Evolutionary conservation across 2,888 invertebrate genomes (phyloP).

Genomic region (Phyllotreta cruciferae): DNA sequence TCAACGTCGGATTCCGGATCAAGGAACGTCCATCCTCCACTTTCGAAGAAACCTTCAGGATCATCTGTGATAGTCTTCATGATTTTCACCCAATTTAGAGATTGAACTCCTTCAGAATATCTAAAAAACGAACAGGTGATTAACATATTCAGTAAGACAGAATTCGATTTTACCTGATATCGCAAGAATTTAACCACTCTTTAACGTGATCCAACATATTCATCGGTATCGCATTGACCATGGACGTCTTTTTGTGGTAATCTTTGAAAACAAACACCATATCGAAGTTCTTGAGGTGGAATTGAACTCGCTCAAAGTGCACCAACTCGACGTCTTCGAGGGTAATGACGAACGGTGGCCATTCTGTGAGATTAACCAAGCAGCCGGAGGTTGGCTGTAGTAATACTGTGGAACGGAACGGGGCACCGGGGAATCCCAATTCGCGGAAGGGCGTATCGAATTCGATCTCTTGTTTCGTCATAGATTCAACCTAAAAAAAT

Average conservation of each 20-base stretch:
- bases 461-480: conserved; percentile 97
- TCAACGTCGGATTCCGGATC: conserved; percentile 89
- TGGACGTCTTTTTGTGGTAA: conserved; percentile 90
- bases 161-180: conserved; percentile 67
- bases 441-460: conserved; percentile 99
- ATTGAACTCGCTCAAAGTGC: conserved; percentile 98
- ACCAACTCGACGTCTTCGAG: conserved; percentile 97
- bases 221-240: conserved; percentile 99
- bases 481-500: conserved; percentile 73
- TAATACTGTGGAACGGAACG: conserved; percentile 93
- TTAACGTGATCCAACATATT: conserved; percentile 98
- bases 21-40: conserved; percentile 98
- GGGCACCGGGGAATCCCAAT: conserved; percentile 96
- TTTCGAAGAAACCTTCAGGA: conserved; percentile 97
- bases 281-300: conserved; percentile 98
- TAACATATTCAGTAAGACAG: not conserved
- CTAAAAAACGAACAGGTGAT: conserved; percentile 25
- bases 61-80: conserved; percentile 99
- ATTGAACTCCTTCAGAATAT: conserved; percentile 98
- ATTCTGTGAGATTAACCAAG: conserved; percentile 95
- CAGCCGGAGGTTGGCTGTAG: conserved; percentile 98
- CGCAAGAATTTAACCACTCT: conserved; percentile 88
- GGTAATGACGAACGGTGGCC: conserved; percentile 99
- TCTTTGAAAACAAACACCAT: conserved; percentile 99
- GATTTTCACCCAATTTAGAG: conserved; percentile 98